phyloP scores from a whole-genome alignment of 2,113 vertebrate species.

The Ceratotherium simum region DNA sequence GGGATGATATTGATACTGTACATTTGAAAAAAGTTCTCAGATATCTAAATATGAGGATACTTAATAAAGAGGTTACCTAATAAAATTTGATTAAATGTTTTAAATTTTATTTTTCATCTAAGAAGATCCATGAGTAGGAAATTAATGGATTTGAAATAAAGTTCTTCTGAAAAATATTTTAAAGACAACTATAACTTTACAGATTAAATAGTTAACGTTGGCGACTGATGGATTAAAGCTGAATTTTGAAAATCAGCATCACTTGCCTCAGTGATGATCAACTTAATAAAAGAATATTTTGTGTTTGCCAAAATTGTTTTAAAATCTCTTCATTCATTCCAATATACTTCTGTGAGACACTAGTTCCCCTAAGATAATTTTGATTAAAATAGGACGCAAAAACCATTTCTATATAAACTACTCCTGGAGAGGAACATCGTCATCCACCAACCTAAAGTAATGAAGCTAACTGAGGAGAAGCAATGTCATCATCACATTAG shows the following conservation, averaged over 20 bases:
- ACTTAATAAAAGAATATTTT: neutral
- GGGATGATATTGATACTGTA: neutral
- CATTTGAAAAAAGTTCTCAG: neutral
- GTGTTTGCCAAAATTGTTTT: neutral
- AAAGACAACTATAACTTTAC: neutral
- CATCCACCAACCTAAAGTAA: neutral
- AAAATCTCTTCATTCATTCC: neutral
- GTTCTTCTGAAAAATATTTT: neutral
- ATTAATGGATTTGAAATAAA: neutral
- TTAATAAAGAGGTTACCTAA: neutral
- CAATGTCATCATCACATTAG: neutral
- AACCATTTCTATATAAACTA: neutral
- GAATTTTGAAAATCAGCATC: neutral
- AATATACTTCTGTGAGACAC: neutral
- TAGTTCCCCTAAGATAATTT: neutral
- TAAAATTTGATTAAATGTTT: neutral
- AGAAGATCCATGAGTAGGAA: neutral
- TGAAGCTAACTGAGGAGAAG: neutral
- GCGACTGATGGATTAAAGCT: neutral
- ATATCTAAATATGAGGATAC: too few species aligned
- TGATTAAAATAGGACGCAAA: neutral
- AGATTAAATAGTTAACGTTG: neutral
- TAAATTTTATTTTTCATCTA: neutral
- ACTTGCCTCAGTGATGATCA: neutral
- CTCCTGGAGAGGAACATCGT: neutral